Evolutionary conservation across 2,797 vertebrate species (phyloP).

Genomic region (Chaetophractus vellerosus): DNA sequence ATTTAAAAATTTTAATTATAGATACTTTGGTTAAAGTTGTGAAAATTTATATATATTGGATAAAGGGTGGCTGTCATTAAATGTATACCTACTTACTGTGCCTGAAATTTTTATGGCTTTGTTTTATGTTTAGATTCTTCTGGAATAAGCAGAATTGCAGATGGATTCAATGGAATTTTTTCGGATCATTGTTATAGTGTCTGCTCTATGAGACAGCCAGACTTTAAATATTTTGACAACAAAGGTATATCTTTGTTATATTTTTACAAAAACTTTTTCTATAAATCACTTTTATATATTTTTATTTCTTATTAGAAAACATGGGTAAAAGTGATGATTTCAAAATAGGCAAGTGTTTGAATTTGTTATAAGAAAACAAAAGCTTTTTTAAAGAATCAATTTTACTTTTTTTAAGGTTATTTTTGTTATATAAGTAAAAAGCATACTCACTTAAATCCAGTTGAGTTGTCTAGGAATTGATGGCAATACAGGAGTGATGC

Average conservation of each 20-base stretch:
- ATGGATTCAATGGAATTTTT: constrained; percentile 92
- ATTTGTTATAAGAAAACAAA: constrained; percentile 34
- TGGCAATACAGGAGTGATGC: background rate
- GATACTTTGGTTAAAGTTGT: background rate
- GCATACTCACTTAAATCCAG: background rate
- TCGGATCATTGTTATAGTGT: constrained; percentile 93
- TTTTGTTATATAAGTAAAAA: constrained; percentile 53
- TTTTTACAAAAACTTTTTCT: constrained; percentile 63
- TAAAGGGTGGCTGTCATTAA: background rate
- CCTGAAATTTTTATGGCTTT: background rate
- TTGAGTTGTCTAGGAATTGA: constrained; percentile 26
- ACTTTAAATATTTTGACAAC: constrained; percentile 88
- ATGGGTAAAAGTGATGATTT: constrained; percentile 64
- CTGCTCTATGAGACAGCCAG: constrained; percentile 91
- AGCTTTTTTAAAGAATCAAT: background rate
- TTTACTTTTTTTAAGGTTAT: constrained; percentile 67
- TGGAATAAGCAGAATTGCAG: constrained; percentile 89
- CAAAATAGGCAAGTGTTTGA: constrained; percentile 34
- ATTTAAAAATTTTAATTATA: background rate
- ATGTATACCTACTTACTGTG: background rate
- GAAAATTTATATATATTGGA: background rate
- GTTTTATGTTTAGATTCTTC: constrained; percentile 88
- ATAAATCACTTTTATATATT: constrained; percentile 54
- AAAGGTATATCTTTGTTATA: constrained; percentile 88
- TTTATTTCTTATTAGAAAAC: constrained; percentile 62